phyloP scores from a whole-genome alignment of 2,113 vertebrate genomes.

The Sciurus niger region DNA sequence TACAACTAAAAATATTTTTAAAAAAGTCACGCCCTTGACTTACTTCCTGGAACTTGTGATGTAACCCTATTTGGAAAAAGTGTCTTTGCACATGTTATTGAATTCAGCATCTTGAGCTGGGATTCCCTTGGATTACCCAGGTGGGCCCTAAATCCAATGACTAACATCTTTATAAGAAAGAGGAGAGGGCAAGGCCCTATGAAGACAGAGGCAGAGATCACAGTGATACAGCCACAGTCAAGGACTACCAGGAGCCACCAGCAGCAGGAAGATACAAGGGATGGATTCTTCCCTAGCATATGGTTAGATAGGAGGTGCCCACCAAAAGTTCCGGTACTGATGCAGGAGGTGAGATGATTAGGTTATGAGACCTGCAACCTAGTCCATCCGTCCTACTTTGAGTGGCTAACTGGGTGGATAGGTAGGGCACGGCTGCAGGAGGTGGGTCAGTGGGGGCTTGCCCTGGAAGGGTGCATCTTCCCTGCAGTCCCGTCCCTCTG shows the following conservation, averaged over 20 bases:
- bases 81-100: background rate
- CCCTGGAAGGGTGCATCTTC: too few species aligned
- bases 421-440: too few species aligned
- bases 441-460: too few species aligned
- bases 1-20: too few species aligned
- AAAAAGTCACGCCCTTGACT: background rate
- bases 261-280: background rate
- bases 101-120: background rate
- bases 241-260: background rate
- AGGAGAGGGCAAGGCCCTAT: background rate
- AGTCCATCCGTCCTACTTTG: too few species aligned
- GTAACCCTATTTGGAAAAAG: background rate
- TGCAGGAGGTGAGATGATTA: too few species aligned
- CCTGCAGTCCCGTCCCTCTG: too few species aligned
- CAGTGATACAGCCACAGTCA: background rate
- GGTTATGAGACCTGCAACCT: too few species aligned
- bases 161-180: background rate
- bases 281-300: accelerated
- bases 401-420: too few species aligned
- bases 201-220: background rate
- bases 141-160: background rate
- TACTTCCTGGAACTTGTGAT: background rate
- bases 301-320: too few species aligned
- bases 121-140: background rate
- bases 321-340: too few species aligned